phyloP scores from a whole-genome alignment of 2,888 invertebrate genomes.

The Sepioteuthis lessoniana region DNA sequence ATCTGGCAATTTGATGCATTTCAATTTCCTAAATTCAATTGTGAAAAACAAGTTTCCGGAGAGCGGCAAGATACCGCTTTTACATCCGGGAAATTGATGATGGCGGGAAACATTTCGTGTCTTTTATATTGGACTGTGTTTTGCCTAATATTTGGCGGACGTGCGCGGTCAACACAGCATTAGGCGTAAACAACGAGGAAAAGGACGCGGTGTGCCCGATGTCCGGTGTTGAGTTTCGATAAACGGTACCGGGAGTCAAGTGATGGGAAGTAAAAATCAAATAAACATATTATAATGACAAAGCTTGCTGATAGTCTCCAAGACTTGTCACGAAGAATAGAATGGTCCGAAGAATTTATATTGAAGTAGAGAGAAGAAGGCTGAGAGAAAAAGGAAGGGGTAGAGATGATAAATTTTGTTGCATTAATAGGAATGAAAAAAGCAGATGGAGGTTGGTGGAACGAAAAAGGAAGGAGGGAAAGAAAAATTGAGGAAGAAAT shows the following conservation, averaged over 20 bases:
- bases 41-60: neutral
- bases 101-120: neutral
- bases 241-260: neutral
- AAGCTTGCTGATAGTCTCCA: too few relatives aligned
- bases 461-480: too few relatives aligned
- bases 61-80: neutral
- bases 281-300: too few relatives aligned
- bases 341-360: too few relatives aligned
- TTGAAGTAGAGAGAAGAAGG: neutral
- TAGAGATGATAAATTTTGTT: neutral
- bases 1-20: neutral
- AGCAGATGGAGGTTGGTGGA: neutral
- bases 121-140: neutral
- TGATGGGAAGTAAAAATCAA: neutral
- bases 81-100: neutral
- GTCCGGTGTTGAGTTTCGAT: neutral
- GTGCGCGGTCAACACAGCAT: neutral
- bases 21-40: constrained; percentile 16
- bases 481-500: too few relatives aligned
- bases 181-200: neutral
- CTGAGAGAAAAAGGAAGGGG: neutral
- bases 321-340: too few relatives aligned
- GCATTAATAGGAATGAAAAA: too few relatives aligned
- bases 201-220: neutral
- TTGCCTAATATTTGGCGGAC: neutral